Evolutionary conservation across 2,888 invertebrate genomes (phyloP), one percentile per base, ranked within the genome.

Genomic region (Calliopum simillimum): DNA sequence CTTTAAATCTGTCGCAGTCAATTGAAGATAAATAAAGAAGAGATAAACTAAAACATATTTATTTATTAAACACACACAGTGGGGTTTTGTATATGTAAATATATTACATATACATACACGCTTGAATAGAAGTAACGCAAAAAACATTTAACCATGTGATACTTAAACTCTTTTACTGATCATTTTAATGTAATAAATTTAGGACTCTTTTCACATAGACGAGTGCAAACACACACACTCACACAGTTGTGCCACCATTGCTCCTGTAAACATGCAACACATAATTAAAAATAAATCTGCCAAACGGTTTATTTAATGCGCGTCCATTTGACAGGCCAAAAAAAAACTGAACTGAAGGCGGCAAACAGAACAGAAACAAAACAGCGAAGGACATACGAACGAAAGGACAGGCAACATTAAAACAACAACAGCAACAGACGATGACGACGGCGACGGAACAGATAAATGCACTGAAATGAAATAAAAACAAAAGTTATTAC

Each of bases 211-310:
- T 61, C 44, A 13, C 19, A 23, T 6, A 62, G 6, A 47, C 11
- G 2, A 14, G 14, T n/a, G 14, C 23, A 49, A 11, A 25, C 63
- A 49, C 16, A 49, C n/a, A 66, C 46, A 8, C 23, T 13, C 13
- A 59, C 58, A 19, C 21, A n/a, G n/a, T 49, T 14, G 12, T 49
- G n/a, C 16, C 49, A 12, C 49, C n/a, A n/a, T n/a, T 49, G n/a
- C 49, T 16, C 6, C n/a, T 49, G 19, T 16, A 49, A n/a, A 23
- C 41, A 41, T 25, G 41, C 5, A 46, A 19, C 46, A 58, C 47
- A 33, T 59, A 68, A 68, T 59, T 68, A 68, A 58, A 58, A 59
- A 58, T 47, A 59, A 68, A 68, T 19, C 19, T 19, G 59, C 19
- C 51, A 53, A 59, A 49, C 49, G n/a, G 47, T 44, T 55, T 46